Conservation (phyloP, 2,113 vertebrate genomes). For the Saccopteryx leptura region DNA sequence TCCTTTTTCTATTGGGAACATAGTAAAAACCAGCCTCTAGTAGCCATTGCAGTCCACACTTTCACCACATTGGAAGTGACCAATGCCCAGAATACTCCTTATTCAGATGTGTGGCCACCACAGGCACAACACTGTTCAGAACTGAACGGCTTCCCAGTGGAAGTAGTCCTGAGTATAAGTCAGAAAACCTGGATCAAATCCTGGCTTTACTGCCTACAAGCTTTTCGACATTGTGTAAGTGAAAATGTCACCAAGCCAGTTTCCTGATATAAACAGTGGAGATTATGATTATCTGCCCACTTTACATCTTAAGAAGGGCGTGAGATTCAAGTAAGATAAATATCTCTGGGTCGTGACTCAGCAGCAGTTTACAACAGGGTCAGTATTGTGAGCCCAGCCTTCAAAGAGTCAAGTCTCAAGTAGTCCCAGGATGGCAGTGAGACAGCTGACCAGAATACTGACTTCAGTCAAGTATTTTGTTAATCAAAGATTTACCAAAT, state of each 20-base stretch:
- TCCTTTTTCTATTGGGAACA: slow-evolving; percentile 29
- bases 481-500: background rate
- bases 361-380: background rate
- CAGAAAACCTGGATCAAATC: slow-evolving; percentile 17
- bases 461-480: background rate
- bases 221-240: background rate
- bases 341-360: background rate
- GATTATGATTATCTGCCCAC: background rate
- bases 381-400: background rate
- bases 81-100: background rate
- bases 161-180: background rate
- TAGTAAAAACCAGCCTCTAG: background rate
- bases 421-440: background rate
- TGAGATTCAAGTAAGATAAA: background rate
- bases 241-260: background rate
- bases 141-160: background rate
- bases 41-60: background rate
- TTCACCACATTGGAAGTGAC: background rate
- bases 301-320: background rate
- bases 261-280: background rate
- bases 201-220: background rate
- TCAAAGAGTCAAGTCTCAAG: background rate
- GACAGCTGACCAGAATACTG: background rate
- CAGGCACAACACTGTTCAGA: background rate
- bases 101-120: background rate